phyloP scores from a whole-genome alignment of 2,888 invertebrate species.

The Phasia obesa region DNA sequence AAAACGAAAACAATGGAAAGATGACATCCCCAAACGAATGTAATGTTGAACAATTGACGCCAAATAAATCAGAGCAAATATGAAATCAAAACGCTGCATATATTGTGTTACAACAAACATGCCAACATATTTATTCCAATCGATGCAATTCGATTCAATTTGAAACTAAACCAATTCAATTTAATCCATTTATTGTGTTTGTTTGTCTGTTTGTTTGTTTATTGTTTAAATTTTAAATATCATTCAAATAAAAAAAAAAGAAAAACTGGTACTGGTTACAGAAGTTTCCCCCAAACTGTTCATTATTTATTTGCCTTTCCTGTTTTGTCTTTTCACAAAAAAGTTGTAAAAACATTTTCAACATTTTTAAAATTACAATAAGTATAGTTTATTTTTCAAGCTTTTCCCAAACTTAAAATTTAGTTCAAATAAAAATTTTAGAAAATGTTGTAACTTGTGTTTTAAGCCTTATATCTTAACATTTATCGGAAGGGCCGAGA shows the following conservation, averaged over 20 bases:
- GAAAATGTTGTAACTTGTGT: no score
- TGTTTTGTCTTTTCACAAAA: constrained; percentile 29
- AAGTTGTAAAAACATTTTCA: constrained; percentile 53
- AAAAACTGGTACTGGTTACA: constrained; percentile 24
- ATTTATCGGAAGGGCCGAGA: no score
- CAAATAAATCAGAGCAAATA: constrained; percentile 76
- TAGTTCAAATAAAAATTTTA: no score
- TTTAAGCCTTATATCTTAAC: no score
- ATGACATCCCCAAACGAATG: constrained; percentile 68
- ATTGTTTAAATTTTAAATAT: constrained; percentile 24
- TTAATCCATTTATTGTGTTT: constrained; percentile 18
- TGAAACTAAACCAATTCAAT: background rate
- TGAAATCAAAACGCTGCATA: constrained; percentile 71
- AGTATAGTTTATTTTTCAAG: no score
- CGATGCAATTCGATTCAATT: constrained; percentile 25
- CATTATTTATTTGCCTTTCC: constrained; percentile 16
- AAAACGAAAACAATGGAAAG: constrained; percentile 67
- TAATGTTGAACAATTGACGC: constrained; percentile 74
- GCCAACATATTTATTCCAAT: constrained; percentile 45
- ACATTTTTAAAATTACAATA: constrained; percentile 27
- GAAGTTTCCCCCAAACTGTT: constrained; percentile 32
- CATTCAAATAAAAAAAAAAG: constrained; percentile 2
- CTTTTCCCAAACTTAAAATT: no score
- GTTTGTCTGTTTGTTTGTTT: constrained; percentile 5
- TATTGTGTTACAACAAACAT: constrained; percentile 66